A percentile compares a stretch with the other conserved stretches of the same genome.
Evolutionary conservation across 2,113 vertebrate species (phyloP).

Genomic region (Rhinolophus sinicus): DNA sequence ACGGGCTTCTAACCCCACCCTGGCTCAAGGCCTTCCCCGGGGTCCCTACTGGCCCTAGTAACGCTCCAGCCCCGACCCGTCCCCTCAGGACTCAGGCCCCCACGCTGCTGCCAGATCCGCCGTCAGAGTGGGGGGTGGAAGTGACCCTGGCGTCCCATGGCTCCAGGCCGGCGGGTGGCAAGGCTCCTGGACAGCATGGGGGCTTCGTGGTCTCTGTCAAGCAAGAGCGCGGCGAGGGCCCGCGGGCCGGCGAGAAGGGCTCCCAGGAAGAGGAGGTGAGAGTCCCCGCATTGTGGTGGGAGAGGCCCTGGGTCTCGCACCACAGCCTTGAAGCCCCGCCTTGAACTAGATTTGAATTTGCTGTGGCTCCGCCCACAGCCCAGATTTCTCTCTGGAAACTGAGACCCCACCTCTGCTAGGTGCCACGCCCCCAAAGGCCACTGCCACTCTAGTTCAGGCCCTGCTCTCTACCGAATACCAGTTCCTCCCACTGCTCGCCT

Average conservation of each 20-base stretch:
- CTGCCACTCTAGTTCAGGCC: background rate
- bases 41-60: background rate
- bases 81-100: background rate
- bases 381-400: background rate
- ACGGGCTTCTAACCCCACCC: background rate
- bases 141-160: conserved; percentile 32
- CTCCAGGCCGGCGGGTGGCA: conserved; percentile 80
- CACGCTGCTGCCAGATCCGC: background rate
- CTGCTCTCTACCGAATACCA: background rate
- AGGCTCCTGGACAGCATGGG: conserved; percentile 82
- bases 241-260: conserved; percentile 79
- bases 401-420: background rate
- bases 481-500: background rate
- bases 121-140: background rate
- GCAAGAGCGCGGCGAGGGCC: conserved; percentile 85
- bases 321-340: background rate
- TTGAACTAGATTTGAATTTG: background rate
- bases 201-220: conserved; percentile 87
- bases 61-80: too few relatives aligned
- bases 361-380: background rate
- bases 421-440: background rate
- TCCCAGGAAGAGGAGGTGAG: conserved; percentile 87
- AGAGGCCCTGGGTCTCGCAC: too few relatives aligned
- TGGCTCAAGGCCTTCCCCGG: background rate
- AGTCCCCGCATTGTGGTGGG: background rate